These are phyloP conservation scores for Andrena minutula DNA, from an alignment of 2,888 invertebrate genomes.

Conservation along the genomic window DNA sequence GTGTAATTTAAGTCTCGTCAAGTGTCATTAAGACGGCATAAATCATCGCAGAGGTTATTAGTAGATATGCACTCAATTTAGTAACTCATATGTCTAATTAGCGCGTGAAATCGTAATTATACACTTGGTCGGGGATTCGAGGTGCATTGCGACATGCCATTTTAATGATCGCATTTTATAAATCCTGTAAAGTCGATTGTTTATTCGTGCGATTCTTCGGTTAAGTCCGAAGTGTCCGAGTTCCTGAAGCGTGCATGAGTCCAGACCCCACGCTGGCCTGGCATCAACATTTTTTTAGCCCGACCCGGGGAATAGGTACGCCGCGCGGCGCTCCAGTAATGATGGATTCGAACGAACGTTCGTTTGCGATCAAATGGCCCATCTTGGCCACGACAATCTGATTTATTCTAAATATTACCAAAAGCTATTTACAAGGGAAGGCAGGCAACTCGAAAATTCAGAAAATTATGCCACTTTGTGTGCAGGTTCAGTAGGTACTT, in stretches of 20 bases:
- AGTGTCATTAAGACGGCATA: conserved; percentile 21
- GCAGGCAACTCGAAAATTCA: too few species aligned
- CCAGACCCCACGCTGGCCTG: conserved; percentile 78
- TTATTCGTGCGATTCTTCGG: conserved; percentile 65
- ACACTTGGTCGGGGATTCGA: not conserved
- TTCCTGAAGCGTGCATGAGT: conserved; percentile 76
- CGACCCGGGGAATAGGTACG: conserved; percentile 72
- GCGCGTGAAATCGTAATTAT: conserved; percentile 43
- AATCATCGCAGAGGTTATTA: conserved; percentile 5
- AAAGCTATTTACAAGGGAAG: too few species aligned
- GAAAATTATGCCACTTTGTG: too few species aligned
- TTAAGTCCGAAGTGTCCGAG: conserved; percentile 73
- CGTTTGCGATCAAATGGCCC: conserved; percentile 50
- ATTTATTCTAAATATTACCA: not conserved
- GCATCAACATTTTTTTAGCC: conserved; percentile 75
- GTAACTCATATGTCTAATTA: conserved; percentile 40
- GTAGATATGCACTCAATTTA: conserved; percentile 10
- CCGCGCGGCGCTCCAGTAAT: conserved; percentile 69
- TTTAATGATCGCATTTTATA: conserved; percentile 62
- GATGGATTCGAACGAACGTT: conserved; percentile 74
- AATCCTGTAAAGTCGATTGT: conserved; percentile 61
- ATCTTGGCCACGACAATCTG: not conserved
- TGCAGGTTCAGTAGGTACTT: too few species aligned
- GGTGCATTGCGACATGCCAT: conserved; percentile 1
- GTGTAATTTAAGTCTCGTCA: conserved; percentile 37